Evolutionary conservation across 2,888 invertebrate genomes (phyloP).

Genomic region (Perdita meconis): DNA sequence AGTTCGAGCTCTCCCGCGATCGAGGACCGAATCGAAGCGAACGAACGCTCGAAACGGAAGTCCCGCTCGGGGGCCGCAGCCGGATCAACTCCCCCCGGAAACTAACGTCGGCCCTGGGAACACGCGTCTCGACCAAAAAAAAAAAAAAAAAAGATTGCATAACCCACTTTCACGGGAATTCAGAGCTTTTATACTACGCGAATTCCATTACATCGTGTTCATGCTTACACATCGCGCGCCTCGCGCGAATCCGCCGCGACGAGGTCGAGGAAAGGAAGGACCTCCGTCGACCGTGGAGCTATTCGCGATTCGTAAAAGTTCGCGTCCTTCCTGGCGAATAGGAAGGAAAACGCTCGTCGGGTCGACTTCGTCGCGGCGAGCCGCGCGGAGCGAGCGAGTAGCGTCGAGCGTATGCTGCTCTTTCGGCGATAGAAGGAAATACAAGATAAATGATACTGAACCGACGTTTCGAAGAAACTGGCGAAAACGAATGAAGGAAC

Average conservation of each 20-base stretch:
- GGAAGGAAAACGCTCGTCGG: too few species aligned
- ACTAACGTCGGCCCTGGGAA: conserved; percentile 63
- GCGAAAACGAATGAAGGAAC: not conserved
- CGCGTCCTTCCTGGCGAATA: too few species aligned
- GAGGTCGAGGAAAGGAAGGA: too few species aligned
- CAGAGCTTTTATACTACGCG: conserved; percentile 64
- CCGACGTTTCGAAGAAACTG: not conserved
- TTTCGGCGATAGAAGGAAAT: conserved; percentile 35
- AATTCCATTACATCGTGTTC: conserved; percentile 57
- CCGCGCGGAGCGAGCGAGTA: conserved; percentile 28
- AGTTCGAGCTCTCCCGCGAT: not conserved
- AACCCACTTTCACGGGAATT: conserved; percentile 55
- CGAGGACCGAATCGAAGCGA: not conserved
- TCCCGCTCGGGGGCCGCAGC: not conserved
- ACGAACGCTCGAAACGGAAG: not conserved
- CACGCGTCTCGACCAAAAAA: conserved; percentile 66
- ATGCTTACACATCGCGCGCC: conserved; percentile 40
- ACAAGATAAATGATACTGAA: not conserved
- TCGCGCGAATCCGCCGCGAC: conserved; percentile 40
- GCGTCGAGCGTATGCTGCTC: conserved; percentile 27
- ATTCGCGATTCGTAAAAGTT: too few species aligned
- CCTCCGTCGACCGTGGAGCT: too few species aligned
- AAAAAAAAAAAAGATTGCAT: conserved; percentile 57
- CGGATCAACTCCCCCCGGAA: not conserved
- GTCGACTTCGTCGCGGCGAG: conserved; percentile 26